Evolutionary conservation across 2,888 invertebrate genomes (phyloP).

Genomic region (Notocelia uddmanniana): DNA sequence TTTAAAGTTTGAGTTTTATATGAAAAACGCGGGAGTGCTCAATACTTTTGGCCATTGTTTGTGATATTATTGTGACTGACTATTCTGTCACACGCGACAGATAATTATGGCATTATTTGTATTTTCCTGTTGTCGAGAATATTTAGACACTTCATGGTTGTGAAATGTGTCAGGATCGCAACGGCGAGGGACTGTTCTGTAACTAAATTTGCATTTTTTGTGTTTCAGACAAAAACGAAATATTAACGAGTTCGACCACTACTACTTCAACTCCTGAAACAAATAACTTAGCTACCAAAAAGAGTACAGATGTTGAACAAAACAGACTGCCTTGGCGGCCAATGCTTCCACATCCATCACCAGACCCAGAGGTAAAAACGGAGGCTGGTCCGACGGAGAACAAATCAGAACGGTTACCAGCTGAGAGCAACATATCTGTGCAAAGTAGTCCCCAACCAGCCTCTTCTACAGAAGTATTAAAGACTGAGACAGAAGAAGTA

Average conservation of each 20-base stretch:
- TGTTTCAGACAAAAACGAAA: slow-evolving; percentile 73
- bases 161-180: no score
- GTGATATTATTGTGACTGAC: no score
- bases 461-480: slow-evolving; percentile 54
- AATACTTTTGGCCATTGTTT: no score
- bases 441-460: slow-evolving; percentile 64
- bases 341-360: slow-evolving; percentile 54
- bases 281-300: slow-evolving; percentile 69
- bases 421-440: slow-evolving; percentile 71
- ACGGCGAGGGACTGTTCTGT: no score
- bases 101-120: no score
- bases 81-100: no score
- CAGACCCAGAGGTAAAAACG: slow-evolving; percentile 53
- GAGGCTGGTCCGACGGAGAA: slow-evolving; percentile 59
- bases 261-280: slow-evolving; percentile 61
- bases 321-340: slow-evolving; percentile 70
- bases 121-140: no score
- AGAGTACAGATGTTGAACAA: slow-evolving; percentile 66
- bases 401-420: slow-evolving; percentile 68
- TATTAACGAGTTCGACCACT: slow-evolving; percentile 57
- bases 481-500: slow-evolving; percentile 49
- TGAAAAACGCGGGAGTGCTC: no score
- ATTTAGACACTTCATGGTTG: no score
- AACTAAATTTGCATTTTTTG: slow-evolving; percentile 19
- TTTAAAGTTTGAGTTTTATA: no score